A percentile compares a stretch with the other conserved stretches of the same genome.
phyloP scores from a whole-genome alignment of 92 coral and sea anemone species.

The Scolanthus callimorphus region DNA sequence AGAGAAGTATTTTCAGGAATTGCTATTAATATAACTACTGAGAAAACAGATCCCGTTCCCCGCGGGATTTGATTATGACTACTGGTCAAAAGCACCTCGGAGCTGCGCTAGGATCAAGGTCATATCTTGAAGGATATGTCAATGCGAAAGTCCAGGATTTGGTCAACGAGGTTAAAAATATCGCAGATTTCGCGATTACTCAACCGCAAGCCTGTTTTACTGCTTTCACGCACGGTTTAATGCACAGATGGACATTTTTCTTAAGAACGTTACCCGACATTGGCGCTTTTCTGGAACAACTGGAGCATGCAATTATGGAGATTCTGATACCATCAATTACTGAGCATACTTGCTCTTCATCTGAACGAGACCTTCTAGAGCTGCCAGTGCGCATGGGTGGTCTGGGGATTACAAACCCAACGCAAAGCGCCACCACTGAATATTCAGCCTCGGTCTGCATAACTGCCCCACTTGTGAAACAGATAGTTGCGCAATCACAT shows the following conservation, averaged over 20 bases:
- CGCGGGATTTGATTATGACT: too few relatives aligned
- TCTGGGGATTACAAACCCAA: too few relatives aligned
- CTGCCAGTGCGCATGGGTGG: too few relatives aligned
- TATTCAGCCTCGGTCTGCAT: too few relatives aligned
- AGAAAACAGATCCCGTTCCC: too few relatives aligned
- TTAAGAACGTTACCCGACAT: slow-evolving; percentile 44
- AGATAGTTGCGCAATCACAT: slow-evolving; percentile 2
- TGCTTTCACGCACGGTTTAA: slow-evolving; percentile 2
- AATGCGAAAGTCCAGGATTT: too few relatives aligned
- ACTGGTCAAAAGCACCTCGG: slow-evolving; percentile 62
- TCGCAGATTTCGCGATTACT: slow-evolving; percentile 8
- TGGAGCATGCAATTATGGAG: slow-evolving; percentile 39
- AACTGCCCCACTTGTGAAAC: slow-evolving; percentile 4
- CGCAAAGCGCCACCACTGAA: too few relatives aligned
- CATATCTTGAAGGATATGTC: slow-evolving; percentile 30
- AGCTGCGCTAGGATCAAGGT: slow-evolving; percentile 42
- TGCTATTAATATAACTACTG: slow-evolving; percentile 27
- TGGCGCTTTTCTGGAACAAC: slow-evolving; percentile 35
- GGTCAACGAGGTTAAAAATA: too few relatives aligned
- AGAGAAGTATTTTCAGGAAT: slow-evolving; percentile 28
- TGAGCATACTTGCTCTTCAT: too few relatives aligned
- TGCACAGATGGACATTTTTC: slow-evolving; percentile 2
- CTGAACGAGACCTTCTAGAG: too few relatives aligned
- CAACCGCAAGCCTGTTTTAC: slow-evolving; percentile 13
- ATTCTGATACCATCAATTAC: slow-evolving; percentile 30